Base-by-base conservation (phyloP, 2,888 invertebrate genomes). In the Dasysyrphus albostriatus region DNA sequence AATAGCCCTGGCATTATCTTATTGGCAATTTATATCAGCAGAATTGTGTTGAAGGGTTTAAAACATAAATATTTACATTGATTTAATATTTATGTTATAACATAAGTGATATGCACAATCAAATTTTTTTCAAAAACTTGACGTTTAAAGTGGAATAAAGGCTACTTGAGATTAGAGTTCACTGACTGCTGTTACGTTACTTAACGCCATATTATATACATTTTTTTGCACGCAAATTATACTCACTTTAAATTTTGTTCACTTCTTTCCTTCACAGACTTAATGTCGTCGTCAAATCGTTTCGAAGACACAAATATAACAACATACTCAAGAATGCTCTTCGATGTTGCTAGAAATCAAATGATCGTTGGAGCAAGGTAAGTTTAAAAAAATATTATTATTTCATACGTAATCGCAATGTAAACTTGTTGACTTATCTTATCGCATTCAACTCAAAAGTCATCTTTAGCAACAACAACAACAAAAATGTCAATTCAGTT, bases 301-400 rank as follows among this genome's bases (percentile, higher is more conserved):
- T 98, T 97, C 93, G 94, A 94, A 89, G 95, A 96, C 92, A 94
- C 95, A 87, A 95, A 95, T 89, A 95, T 96, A 89, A 95, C 95
- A 88, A 95, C 96, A 89, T 98, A 95, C 93, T 96, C 97, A 70
- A 96, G 97, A 94, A 94, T 98, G 91, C 94, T 97, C 78, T 97
- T 98, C 92, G 98, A 98, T 93, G 96, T 97, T 81, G 95, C 96
- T 89, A 95, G 97, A 91, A 96, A 96, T 93, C 98, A 98, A 93
- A 94, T 98, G 90, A 95, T 98, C 90, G 97, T 98, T 89, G 98
- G 98, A 89, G 97, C 98, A 89, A 96, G 97, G 97, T 98, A 93
- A 94, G 95, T 93, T 37, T 67, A 19, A 24, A 49, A 49, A 51
- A 63, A 58, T 32, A 39, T 61, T 4, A 37, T 12, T n/a, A 49